These are phyloP conservation scores for Acrocephalus kingi DNA, from an alignment of 2,113 vertebrate genomes.

Conservation along the genomic window DNA sequence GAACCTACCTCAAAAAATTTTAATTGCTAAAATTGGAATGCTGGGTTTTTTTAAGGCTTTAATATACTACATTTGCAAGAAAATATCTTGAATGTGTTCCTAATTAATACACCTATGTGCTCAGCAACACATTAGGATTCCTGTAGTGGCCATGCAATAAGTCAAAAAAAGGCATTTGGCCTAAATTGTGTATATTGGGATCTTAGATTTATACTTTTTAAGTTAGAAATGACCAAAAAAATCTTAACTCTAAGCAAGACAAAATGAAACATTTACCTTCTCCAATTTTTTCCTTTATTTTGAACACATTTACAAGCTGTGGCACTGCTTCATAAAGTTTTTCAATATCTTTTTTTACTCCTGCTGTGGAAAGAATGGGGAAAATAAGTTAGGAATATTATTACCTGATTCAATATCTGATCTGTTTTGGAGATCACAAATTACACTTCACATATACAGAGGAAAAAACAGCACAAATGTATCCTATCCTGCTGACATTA, in stretches of 20 bases:
- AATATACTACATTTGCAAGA: not conserved
- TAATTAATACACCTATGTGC: not conserved
- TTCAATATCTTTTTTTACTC: conserved; percentile 86
- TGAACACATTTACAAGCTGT: conserved; percentile 87
- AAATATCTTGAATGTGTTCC: not conserved
- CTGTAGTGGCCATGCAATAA: not conserved
- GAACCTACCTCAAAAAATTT: not conserved
- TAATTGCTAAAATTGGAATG: not conserved
- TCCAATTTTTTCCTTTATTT: conserved; percentile 92
- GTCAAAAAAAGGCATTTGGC: not conserved
- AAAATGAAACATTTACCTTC: conserved; percentile 81
- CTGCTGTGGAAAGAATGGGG: conserved; percentile 64
- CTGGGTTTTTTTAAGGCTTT: not conserved
- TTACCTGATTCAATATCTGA: not conserved
- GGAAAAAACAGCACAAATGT: not conserved
- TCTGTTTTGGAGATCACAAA: not conserved
- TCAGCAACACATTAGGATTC: not conserved
- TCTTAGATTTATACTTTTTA: not conserved
- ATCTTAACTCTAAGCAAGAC: not conserved
- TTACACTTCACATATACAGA: not conserved
- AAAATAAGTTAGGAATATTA: not conserved
- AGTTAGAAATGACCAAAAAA: not conserved
- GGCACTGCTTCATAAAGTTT: conserved; percentile 89
- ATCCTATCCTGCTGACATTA: not conserved
- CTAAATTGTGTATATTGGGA: not conserved